Evolutionary conservation across 2,113 vertebrate genomes (phyloP), one percentile per base, ranked within the genome.

Genomic region (Narcine bancroftii): DNA sequence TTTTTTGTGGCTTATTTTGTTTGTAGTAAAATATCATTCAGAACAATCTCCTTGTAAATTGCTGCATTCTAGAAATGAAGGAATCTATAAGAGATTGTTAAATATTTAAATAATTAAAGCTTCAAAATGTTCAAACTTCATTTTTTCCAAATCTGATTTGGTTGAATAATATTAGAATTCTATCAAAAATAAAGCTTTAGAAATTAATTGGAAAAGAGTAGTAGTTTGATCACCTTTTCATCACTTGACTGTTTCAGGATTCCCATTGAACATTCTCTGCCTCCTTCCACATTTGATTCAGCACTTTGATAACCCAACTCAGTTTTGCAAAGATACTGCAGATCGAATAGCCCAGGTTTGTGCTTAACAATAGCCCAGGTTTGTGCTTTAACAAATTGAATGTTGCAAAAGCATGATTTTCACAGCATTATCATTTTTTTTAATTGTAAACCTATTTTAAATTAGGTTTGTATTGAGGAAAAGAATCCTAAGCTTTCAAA

Each of bases 261-360:
- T 99, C 95, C 99, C 99, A 85, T 95, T 99, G 93, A 99, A 99
- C 47, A 97, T 99, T 93, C 95, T 99, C 93, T 99, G 99, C 95
- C 97, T 99, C 92, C 97, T 99, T 94, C 99, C 98, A 92, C 98
- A 99, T 94, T 96, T 99, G 95, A 98, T 99, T 94, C 98, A 98
- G 92, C 97, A 99, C 94, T 99, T 99, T 94, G 97, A 98, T 91
- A 96, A 95, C 71, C 99, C 99, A 50, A 98, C 96, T 81, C 98
- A 98, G 95, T 99, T 99, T 95, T 99, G 98, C 95, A 99, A 99
- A 95, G 98, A 99, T 93, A 95, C 98, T 92, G 99, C 99, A 0
- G 98, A 99, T 93, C 97, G 98, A 94, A 99, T 99, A 92, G 98
- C 99, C 93, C 98, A 99, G 98, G 99, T 99, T 96, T 77, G 94